Conservation (phyloP, 2,113 vertebrate genomes). For the Sceloporus undulatus region DNA sequence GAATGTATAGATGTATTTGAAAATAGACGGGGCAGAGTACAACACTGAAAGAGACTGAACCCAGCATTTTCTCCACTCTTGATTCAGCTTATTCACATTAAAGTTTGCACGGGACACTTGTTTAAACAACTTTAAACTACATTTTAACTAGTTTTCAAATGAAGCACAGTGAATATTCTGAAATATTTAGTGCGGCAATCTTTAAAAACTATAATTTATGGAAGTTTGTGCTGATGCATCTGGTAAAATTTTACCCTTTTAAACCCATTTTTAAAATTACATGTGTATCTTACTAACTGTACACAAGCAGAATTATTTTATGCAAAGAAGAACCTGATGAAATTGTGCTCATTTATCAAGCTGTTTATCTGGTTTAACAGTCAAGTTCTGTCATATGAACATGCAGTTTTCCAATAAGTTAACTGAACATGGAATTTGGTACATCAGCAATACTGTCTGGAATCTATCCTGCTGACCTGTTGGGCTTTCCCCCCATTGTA, state of each 20-base stretch:
- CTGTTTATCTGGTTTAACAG: slow-evolving; percentile 76
- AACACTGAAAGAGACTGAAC: slow-evolving; percentile 62
- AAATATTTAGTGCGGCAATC: slow-evolving; percentile 80
- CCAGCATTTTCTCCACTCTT: slow-evolving; percentile 66
- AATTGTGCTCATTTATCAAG: slow-evolving; percentile 71
- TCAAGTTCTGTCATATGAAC: slow-evolving; percentile 73
- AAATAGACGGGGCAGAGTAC: slow-evolving; percentile 58
- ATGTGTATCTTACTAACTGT: slow-evolving; percentile 77
- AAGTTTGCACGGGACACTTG: slow-evolving; percentile 69
- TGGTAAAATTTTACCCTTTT: slow-evolving; percentile 73
- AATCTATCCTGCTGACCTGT: slow-evolving; percentile 58
- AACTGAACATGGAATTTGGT: slow-evolving; percentile 27
- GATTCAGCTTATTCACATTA: slow-evolving; percentile 77
- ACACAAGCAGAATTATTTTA: slow-evolving; percentile 72
- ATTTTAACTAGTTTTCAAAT: slow-evolving; percentile 75
- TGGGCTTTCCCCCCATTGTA: slow-evolving; percentile 33
- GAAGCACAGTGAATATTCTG: slow-evolving; percentile 81
- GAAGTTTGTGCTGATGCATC: slow-evolving; percentile 78
- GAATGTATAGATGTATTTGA: slow-evolving; percentile 78
- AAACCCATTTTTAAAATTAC: slow-evolving; percentile 74
- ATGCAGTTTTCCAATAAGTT: slow-evolving; percentile 63
- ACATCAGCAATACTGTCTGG: neutral
- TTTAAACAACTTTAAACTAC: slow-evolving; percentile 79
- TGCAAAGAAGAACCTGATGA: slow-evolving; percentile 72
- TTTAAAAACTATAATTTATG: slow-evolving; percentile 77